Evolutionary conservation across 2,888 invertebrate genomes (phyloP), one percentile per base, ranked within the genome.

Genomic region (Synergus japonicus): DNA sequence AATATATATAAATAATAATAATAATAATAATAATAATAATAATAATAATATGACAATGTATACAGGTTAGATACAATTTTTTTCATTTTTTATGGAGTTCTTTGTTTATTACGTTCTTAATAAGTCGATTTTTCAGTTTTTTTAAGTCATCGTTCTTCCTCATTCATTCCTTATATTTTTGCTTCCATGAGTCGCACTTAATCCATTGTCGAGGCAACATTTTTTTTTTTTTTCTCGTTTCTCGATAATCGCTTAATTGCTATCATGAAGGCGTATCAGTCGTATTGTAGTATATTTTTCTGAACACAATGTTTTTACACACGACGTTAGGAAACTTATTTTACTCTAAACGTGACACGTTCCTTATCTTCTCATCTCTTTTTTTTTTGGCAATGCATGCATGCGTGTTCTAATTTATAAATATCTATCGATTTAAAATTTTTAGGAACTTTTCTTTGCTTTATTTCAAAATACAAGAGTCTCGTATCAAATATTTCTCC

Each of bases 281-380:
- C 92, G 89, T 92, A 91, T 91, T 91, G 90, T 91, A 91, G 91
- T 91, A 91, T 91, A 91, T 90, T 91, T 90, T 91, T 91, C 89
- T 92, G 92, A 92, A 92, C 92, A 92, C 92, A 92, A 92, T 92
- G 89, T 92, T 91, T 91, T 92, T 92, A 92, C 91, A 91, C 89
- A 90, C 91, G 91, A 92, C 91, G 88, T 92, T 91, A 92, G 92
- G 92, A 92, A 92, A 92, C 90, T 92, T 92, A 92, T 89, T 88
- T 91, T 91, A 91, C 86, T 88, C 89, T 73, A 73, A n/a, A 54
- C 49, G 37, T 15, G 73, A 73, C 73, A 73, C 73, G 73, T 73
- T 73, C 73, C 73, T 49, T 2, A 29, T 73, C 73, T 37, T 29
- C 54, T 29, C 15, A 10, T 54, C n/a, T 73, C 44, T 43, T 10